Percentiles rank a stretch among this genome's conserved stretches.
phyloP scores from a whole-genome alignment of 2,797 vertebrate species.

The Dermochelys coriacea region DNA sequence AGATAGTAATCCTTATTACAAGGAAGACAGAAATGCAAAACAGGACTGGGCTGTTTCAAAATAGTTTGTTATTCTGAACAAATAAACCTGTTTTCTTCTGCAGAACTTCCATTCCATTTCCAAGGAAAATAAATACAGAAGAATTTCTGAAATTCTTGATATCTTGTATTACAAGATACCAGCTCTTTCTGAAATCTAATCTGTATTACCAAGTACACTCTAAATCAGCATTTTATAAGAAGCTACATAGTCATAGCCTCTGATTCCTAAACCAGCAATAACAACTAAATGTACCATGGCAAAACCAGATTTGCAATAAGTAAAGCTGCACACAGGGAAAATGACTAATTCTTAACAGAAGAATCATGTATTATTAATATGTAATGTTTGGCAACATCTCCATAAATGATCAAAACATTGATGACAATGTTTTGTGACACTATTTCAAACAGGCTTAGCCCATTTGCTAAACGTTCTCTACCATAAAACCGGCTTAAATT shows the following conservation, averaged over 20 bases:
- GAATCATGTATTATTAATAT: not conserved
- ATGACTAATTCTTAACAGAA: not conserved
- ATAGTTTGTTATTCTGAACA: not conserved
- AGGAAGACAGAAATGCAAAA: not conserved
- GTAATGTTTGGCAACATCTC: not conserved
- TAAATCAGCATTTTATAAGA: not conserved
- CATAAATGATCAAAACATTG: slow-evolving; percentile 41
- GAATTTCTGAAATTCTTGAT: not conserved
- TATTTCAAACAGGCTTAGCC: not conserved
- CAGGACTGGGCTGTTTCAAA: not conserved
- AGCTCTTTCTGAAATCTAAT: not conserved
- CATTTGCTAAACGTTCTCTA: slow-evolving; percentile 4
- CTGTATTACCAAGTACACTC: not conserved
- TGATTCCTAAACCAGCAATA: not conserved
- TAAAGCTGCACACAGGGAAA: not conserved
- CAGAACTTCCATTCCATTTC: not conserved
- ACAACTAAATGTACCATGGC: not conserved
- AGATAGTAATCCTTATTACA: not conserved
- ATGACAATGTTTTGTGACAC: slow-evolving; percentile 13
- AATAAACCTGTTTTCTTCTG: not conserved
- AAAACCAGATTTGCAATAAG: not conserved
- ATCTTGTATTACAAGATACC: not conserved
- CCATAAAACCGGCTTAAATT: slow-evolving; percentile 28
- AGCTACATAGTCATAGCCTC: not conserved
- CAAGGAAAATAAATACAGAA: not conserved